A percentile compares a stretch with the other conserved stretches of the same genome.
These are phyloP conservation scores for Hexactinellida sp. DNA, from an alignment of 37 sponge, comb jelly and placozoan species.

Conservation along the genomic window DNA sequence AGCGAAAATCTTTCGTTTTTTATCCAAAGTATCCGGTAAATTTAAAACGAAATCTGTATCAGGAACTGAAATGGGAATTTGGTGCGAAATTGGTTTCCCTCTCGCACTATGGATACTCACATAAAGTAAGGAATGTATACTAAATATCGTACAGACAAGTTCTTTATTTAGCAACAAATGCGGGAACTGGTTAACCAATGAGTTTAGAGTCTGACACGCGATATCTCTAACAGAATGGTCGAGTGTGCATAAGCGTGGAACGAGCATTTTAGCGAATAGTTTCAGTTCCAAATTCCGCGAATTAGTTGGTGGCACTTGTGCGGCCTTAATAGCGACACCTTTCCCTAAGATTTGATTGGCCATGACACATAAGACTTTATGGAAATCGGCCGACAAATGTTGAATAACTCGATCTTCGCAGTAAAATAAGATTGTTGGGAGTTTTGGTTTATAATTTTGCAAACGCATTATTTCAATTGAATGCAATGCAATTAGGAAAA, in stretches of 20 bases:
- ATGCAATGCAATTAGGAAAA: not conserved
- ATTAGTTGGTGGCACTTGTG: not conserved
- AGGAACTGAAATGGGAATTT: not conserved
- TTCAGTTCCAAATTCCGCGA: not conserved
- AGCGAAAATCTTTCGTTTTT: not conserved
- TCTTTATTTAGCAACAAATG: not conserved
- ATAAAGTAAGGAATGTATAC: not conserved
- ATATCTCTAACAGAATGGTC: not conserved
- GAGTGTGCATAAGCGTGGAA: not conserved
- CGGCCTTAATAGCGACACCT: not conserved
- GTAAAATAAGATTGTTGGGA: not conserved
- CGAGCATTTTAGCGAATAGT: not conserved
- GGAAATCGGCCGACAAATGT: not conserved
- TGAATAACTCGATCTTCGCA: conserved; percentile 8
- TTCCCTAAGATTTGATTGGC: not conserved
- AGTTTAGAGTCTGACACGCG: not conserved
- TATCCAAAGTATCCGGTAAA: not conserved
- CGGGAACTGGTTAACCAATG: not conserved
- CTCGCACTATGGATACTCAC: not conserved
- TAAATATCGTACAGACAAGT: not conserved
- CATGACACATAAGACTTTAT: conserved; percentile 6
- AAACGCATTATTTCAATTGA: not conserved
- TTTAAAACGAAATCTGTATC: not conserved
- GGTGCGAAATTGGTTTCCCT: not conserved
- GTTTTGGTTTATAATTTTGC: not conserved